phyloP scores from a whole-genome alignment of 2,113 vertebrate genomes.

The Taurulus bubalis region DNA sequence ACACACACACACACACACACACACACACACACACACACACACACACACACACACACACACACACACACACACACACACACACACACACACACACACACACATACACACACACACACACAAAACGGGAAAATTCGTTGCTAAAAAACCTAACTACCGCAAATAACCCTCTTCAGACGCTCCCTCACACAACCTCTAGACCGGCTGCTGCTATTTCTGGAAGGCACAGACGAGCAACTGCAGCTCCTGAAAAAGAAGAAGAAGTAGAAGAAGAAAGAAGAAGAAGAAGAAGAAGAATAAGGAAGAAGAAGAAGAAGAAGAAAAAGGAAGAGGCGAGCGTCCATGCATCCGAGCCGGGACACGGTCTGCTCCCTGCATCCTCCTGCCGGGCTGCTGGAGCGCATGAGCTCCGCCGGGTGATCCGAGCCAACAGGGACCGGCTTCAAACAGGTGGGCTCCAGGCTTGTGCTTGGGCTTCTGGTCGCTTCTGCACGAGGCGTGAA shows the following conservation, averaged over 20 bases:
- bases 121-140: conserved; percentile 11
- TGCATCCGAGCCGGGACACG: conserved; percentile 43
- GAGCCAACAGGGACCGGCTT: conserved; percentile 37
- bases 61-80: not conserved
- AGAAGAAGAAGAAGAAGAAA: not conserved
- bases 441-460: conserved; percentile 68
- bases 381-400: conserved; percentile 11
- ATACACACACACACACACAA: not conserved
- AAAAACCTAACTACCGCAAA: conserved; percentile 41
- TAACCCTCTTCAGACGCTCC: conserved; percentile 49
- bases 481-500: conserved; percentile 19
- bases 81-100: not conserved
- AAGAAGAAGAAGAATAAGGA: not conserved
- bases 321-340: conserved; percentile 34
- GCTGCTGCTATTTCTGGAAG: conserved; percentile 66
- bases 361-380: conserved; percentile 26
- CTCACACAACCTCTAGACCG: conserved; percentile 53
- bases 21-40: not conserved
- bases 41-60: not conserved
- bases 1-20: not conserved
- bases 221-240: conserved; percentile 29
- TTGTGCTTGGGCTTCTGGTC: not conserved
- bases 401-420: conserved; percentile 15
- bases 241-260: not conserved
- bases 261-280: not conserved